Evolutionary conservation across 2,797 vertebrate genomes (phyloP).

Genomic region (Chelonia mydas): DNA sequence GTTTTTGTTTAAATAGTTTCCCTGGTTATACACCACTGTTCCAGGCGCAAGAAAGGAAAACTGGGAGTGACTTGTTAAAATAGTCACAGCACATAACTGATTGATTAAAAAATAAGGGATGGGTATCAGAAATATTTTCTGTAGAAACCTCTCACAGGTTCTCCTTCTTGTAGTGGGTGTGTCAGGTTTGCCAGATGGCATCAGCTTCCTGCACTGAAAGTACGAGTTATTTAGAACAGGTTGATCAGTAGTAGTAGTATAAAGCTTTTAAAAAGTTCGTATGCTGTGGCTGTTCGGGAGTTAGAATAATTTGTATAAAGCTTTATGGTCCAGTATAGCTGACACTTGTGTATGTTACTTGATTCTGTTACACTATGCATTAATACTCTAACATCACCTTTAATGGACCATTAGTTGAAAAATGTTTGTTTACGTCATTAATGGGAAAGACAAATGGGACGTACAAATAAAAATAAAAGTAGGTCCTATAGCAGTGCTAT

Average conservation of each 20-base stretch:
- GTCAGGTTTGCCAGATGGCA: background rate
- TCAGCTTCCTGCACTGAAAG: background rate
- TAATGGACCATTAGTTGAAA: background rate
- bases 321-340: background rate
- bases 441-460: background rate
- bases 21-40: background rate
- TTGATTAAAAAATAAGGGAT: background rate
- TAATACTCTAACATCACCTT: background rate
- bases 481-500: background rate
- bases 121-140: background rate
- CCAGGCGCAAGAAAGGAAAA: background rate
- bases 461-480: background rate
- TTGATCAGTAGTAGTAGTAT: background rate
- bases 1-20: background rate
- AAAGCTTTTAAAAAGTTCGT: background rate
- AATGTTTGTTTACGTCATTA: background rate
- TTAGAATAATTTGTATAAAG: background rate
- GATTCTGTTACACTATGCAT: background rate
- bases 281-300: background rate
- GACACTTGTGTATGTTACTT: background rate
- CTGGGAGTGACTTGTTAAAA: background rate
- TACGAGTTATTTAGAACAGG: background rate
- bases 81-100: fast-evolving
- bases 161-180: background rate
- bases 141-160: background rate